These are phyloP conservation scores for Strix occidentalis DNA, from an alignment of 2,797 vertebrate genomes.

Conservation along the genomic window DNA sequence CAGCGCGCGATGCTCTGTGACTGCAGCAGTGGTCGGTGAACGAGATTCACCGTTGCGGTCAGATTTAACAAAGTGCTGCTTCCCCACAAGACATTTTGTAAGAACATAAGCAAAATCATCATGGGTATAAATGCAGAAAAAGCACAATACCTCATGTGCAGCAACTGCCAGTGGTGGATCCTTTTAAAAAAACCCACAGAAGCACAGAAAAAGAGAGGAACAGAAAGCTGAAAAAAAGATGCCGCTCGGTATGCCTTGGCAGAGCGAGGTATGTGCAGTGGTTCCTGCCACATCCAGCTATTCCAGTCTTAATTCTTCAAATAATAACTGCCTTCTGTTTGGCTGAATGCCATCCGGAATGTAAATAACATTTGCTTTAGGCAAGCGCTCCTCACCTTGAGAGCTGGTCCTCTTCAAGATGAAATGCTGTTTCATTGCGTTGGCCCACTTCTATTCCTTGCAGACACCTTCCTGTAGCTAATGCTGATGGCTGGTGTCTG, in stretches of 20 bases:
- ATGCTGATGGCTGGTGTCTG: background rate
- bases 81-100: background rate
- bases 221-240: background rate
- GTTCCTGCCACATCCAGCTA: background rate
- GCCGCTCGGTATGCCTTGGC: too few species aligned
- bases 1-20: background rate
- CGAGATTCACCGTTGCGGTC: background rate
- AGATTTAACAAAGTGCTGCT: background rate
- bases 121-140: background rate
- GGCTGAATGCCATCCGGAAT: background rate
- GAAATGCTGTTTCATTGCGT: background rate
- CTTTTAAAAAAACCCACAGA: background rate
- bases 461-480: background rate
- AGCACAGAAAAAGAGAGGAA: background rate
- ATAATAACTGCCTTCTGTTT: background rate
- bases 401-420: background rate
- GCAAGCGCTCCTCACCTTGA: background rate
- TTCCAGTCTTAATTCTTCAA: background rate
- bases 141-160: background rate
- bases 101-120: background rate
- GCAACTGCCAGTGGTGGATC: background rate
- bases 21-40: too few species aligned
- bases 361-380: background rate
- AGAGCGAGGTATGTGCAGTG: rapidly evolving
- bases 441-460: background rate